These are phyloP conservation scores for Plodia interpunctella DNA, from an alignment of 1,140 invertebrate genomes.

Conservation along the genomic window DNA sequence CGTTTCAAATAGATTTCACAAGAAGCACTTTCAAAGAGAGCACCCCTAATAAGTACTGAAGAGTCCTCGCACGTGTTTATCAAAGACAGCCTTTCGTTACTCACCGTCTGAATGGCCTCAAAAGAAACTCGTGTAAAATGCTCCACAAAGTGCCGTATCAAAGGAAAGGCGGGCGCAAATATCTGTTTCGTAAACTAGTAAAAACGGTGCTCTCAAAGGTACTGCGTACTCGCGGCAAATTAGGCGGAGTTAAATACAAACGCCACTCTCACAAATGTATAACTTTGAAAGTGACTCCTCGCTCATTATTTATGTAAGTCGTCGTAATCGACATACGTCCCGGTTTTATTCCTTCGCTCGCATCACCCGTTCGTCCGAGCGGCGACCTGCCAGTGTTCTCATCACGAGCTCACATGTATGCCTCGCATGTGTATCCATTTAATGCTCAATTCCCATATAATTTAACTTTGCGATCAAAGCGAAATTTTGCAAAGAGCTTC, in stretches of 20 bases:
- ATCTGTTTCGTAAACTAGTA: constrained; percentile 77
- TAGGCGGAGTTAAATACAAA: constrained; percentile 73
- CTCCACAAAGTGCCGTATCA: constrained; percentile 75
- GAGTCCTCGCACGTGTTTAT: constrained; percentile 77
- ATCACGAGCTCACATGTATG: constrained; percentile 30
- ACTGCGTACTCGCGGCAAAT: constrained; percentile 71
- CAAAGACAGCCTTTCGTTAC: constrained; percentile 77
- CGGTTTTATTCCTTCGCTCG: constrained; percentile 49
- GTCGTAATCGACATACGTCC: constrained; percentile 60
- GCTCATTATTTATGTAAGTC: constrained; percentile 73
- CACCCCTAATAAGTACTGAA: constrained; percentile 77
- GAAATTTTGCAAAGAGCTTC: constrained; percentile 75
- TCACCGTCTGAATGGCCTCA: constrained; percentile 76
- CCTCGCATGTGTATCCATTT: constrained; percentile 73
- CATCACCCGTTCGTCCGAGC: constrained; percentile 48
- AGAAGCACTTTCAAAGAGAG: constrained; percentile 75
- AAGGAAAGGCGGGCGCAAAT: constrained; percentile 74
- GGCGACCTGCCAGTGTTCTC: constrained; percentile 21
- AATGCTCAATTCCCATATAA: constrained; percentile 77
- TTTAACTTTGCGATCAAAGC: constrained; percentile 77
- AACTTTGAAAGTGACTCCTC: constrained; percentile 64
- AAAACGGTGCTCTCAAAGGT: constrained; percentile 73
- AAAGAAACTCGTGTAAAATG: constrained; percentile 77
- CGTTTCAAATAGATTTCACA: constrained; percentile 75
- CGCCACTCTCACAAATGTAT: constrained; percentile 60